Base-by-base conservation (phyloP, 2,888 invertebrate genomes). In the Ephialtes manifestator region DNA sequence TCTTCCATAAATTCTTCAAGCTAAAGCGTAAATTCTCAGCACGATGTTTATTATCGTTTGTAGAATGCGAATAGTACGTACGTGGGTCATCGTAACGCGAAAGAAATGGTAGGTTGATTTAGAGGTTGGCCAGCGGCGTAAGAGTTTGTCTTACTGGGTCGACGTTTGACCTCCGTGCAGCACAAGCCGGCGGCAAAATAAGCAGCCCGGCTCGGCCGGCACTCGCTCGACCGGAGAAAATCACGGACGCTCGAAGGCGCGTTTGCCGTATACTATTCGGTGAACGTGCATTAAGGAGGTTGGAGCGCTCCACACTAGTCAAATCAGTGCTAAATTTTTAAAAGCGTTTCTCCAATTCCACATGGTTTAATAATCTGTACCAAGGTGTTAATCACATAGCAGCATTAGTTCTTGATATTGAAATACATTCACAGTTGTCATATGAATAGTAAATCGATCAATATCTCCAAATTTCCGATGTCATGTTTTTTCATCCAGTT, bases 141-240 rank as follows among this genome's bases (percentile, higher is more conserved):
- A 60, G 72, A 72, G 77, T 72, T 70, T 70, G 65, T 35, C n/a
- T 84, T 75, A 81, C 81, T 81, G 78, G 72, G 85, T 86, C 77
- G 74, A 81, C 72, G 81, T 81, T 70, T 86, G 81, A 84, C 81
- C 81, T 86, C 81, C 43, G 51, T 63, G 31, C 60, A 43, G 18
- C 31, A 53, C 2, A 24, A 2, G 46, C 28, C 60, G 67, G 46
- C 48, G 39, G 24, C 51, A 70, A 20, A 39, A 68, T 39, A 18
- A 48, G 46, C 51, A 63, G 15, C 35, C 20, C 39, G 46, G 46
- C 53, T 46, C 60, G n/a, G 24, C 51, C 60, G n/a, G 24, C 51
- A 46, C 43, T 72, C 65, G 39, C 63, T 75, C 51, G 67, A 39
- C 24, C 46, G 39, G 65, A 81, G 63, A 83, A 71, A 84, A 87